Conservation (phyloP, 2,888 invertebrate genomes). For the Nymphalis urticae region DNA sequence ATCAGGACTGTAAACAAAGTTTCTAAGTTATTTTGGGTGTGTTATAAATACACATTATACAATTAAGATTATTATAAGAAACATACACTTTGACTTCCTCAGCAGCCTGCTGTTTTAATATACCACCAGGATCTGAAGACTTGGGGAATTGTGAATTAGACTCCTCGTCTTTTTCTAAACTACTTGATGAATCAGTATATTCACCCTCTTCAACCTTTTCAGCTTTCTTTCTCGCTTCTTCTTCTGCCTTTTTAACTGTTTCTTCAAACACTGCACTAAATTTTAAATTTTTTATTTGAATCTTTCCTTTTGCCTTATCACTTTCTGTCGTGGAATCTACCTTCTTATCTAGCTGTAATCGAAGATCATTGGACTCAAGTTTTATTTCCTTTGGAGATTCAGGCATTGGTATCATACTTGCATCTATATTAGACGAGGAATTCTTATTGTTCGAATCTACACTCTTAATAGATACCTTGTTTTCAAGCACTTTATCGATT, state of each 20-base stretch:
- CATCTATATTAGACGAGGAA: conserved; percentile 52
- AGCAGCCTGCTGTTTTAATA: conserved; percentile 69
- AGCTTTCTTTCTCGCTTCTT: conserved; percentile 82
- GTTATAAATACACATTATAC: not conserved
- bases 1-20: conserved; percentile 49
- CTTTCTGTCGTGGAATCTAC: conserved; percentile 52
- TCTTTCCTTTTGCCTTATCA: conserved; percentile 80
- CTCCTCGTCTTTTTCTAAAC: conserved; percentile 63
- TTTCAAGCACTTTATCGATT: conserved; percentile 46
- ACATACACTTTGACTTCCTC: conserved; percentile 80
- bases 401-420: conserved; percentile 69
- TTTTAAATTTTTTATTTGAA: conserved; percentile 86
- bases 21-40: not conserved
- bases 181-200: conserved; percentile 75
- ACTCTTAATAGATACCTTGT: conserved; percentile 49
- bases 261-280: conserved; percentile 85
- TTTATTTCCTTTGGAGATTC: conserved; percentile 62
- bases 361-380: conserved; percentile 47
- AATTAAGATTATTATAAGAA: conserved; percentile 6
- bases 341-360: conserved; percentile 57
- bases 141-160: conserved; percentile 72
- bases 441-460: conserved; percentile 46
- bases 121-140: conserved; percentile 73
- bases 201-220: conserved; percentile 85
- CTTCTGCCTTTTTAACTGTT: conserved; percentile 84